Base-by-base conservation (phyloP, 1,140 invertebrate genomes). In the Zophobas morio region DNA sequence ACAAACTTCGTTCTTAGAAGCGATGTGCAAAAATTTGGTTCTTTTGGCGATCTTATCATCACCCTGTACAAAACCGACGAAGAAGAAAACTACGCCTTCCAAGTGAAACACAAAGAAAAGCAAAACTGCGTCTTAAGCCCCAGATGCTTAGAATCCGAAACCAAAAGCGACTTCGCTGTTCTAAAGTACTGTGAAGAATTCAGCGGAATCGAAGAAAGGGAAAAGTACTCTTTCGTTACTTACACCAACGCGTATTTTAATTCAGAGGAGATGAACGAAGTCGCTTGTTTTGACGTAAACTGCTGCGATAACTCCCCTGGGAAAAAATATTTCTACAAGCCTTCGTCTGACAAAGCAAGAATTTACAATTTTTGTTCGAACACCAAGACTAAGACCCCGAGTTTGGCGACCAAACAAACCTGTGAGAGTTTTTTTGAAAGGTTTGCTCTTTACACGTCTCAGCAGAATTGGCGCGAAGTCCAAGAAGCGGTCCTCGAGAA, bases 321-420 rank as follows among this genome's bases (percentile, higher is more conserved):
- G n/a, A 51, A 51, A 20, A 51, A 51, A n/a, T 51, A 6, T 20
- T 51, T 51, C 20, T 51, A 2, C n/a, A 2, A n/a, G 5, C n/a
- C 49, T 51, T n/a, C 3, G 49, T 2, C n/a, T 6, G 6, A 46
- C 5, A n/a, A 3, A 8, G 49, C 49, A 51, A 51, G n/a, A 51
- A 51, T 51, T 51, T 51, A 51, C n/a, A 51, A 51, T 51, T 51
- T 51, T 51, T n/a, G 49, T 51, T 5, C 20, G n/a, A 51, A 51
- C 20, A 20, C 5, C 2, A n/a, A 3, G 3, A 51, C 49, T 51
- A n/a, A 3, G 20, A 2, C 5, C 2, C 5, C 49, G 2, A n/a
- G 20, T n/a, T 5, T 51, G 49, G 49, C 49, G n/a, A 51, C 49
- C n/a, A 51, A 20, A n/a, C 5, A 51, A 51, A n/a, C 20, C n/a